phyloP scores from a whole-genome alignment of 92 coral and sea anemone species.

The Montipora capitata region DNA sequence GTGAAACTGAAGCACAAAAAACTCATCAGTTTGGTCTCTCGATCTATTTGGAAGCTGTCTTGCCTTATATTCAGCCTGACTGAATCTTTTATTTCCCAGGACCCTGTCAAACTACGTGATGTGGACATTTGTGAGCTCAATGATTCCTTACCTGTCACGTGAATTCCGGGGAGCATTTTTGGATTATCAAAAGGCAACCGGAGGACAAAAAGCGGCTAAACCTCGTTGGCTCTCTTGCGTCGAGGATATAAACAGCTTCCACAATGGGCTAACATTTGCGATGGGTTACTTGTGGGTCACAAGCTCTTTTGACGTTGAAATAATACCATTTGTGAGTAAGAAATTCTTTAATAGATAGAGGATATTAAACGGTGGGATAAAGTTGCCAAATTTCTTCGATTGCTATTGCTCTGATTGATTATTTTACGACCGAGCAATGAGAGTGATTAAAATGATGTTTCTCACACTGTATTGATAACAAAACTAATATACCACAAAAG shows the following conservation, averaged over 20 bases:
- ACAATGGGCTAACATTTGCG: constrained; percentile 62
- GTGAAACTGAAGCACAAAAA: too few relatives aligned
- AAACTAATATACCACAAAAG: too few relatives aligned
- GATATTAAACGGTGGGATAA: too few relatives aligned
- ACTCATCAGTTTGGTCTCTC: neutral
- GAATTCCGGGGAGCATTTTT: constrained; percentile 57
- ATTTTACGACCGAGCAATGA: too few relatives aligned
- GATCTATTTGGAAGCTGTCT: neutral
- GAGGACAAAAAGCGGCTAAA: constrained; percentile 40
- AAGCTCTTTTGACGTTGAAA: constrained; percentile 61
- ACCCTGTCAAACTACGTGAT: constrained; percentile 74
- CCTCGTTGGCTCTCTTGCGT: constrained; percentile 74
- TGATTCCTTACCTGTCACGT: constrained; percentile 60
- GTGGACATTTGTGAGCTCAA: constrained; percentile 55
- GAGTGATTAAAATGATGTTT: too few relatives aligned
- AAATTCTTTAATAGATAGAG: too few relatives aligned
- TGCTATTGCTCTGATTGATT: too few relatives aligned
- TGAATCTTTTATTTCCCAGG: constrained; percentile 22
- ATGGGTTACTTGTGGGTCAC: constrained; percentile 72
- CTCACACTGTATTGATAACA: too few relatives aligned
- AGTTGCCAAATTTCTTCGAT: too few relatives aligned
- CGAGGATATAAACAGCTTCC: constrained; percentile 43
- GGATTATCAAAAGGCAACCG: constrained; percentile 30
- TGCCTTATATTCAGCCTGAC: neutral
- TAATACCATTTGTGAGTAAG: constrained; percentile 70